Evolutionary conservation across 2,113 vertebrate species (phyloP).

Genomic region (Puffinus mauretanicus): DNA sequence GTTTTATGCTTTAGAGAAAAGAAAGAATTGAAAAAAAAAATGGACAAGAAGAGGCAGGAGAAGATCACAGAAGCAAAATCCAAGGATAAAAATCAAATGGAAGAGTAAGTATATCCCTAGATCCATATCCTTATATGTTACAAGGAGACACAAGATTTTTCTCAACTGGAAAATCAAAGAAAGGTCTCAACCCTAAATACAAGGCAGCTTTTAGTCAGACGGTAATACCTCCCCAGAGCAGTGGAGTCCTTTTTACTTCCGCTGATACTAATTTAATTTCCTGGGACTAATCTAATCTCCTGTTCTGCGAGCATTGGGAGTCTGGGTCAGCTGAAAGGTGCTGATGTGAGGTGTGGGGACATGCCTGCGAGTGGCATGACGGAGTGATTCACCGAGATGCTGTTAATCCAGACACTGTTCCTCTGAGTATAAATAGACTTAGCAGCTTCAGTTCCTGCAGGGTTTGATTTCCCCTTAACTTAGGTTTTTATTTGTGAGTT

Average conservation of each 20-base stretch:
- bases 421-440: background rate
- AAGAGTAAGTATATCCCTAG: conserved; percentile 83
- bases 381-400: background rate
- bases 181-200: background rate
- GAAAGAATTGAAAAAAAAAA: conserved; percentile 96
- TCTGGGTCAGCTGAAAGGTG: background rate
- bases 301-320: background rate
- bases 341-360: background rate
- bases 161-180: background rate
- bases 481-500: background rate
- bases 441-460: background rate
- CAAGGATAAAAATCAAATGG: conserved; percentile 93
- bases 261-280: background rate
- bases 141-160: background rate
- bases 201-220: background rate
- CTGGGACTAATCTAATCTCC: background rate
- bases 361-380: background rate
- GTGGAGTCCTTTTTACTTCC: background rate
- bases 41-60: conserved; percentile 97
- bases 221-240: background rate
- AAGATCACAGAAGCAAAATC: conserved; percentile 94
- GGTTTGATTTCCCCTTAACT: background rate
- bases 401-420: background rate
- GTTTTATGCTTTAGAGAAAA: conserved; percentile 83
- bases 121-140: background rate